Conservation (phyloP, 2,888 invertebrate species). For the Lysandra bellargus region DNA sequence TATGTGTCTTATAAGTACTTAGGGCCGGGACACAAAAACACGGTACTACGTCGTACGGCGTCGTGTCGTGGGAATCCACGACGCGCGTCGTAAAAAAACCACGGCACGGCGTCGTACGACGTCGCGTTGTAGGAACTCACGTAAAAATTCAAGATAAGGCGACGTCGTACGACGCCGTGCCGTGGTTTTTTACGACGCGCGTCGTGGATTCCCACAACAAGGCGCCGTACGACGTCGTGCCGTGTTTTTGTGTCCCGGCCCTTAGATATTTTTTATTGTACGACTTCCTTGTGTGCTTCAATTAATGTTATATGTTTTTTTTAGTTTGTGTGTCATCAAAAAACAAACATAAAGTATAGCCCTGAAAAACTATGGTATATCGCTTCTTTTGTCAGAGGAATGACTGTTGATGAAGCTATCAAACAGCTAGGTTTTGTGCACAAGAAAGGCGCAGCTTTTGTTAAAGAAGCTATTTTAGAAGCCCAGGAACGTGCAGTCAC, state of each 20-base stretch:
- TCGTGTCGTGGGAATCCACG: too few species aligned
- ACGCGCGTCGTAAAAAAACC: too few species aligned
- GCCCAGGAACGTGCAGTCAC: constrained; percentile 93
- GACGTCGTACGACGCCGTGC: too few species aligned
- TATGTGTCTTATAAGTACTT: constrained; percentile 70
- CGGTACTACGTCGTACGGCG: too few species aligned
- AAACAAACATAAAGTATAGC: constrained; percentile 92
- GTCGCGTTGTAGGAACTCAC: too few species aligned
- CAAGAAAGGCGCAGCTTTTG: constrained; percentile 88
- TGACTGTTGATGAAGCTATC: constrained; percentile 96
- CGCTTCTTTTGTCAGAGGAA: constrained; percentile 91
- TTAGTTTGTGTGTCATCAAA: constrained; percentile 93
- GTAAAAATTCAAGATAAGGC: too few species aligned
- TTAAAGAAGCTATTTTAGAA: constrained; percentile 90
- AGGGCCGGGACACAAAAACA: too few species aligned
- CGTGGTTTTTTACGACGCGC: too few species aligned
- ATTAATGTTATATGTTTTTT: constrained; percentile 50
- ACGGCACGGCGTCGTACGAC: too few species aligned
- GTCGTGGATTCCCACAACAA: too few species aligned
- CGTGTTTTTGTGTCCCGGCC: too few species aligned
- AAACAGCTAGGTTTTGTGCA: constrained; percentile 92
- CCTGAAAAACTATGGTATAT: constrained; percentile 97
- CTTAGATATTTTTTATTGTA: background rate
- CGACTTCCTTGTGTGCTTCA: background rate
- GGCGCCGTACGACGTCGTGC: too few species aligned